Conservation (phyloP, 2,888 invertebrate genomes). For the Pedicia rivosa region DNA sequence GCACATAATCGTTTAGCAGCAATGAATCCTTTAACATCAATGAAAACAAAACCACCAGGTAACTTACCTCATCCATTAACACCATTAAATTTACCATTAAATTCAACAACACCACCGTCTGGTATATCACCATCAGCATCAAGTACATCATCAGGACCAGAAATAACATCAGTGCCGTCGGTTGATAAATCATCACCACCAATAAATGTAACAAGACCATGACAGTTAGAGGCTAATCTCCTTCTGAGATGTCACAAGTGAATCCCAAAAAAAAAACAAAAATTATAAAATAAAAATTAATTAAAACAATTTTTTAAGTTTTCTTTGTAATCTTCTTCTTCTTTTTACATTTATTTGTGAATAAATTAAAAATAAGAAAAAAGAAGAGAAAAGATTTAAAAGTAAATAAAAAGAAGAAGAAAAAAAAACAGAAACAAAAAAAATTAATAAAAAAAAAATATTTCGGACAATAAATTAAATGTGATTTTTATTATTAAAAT, state of each 20-base stretch:
- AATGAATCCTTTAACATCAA: conserved; percentile 26
- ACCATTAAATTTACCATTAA: conserved; percentile 28
- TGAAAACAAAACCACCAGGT: conserved; percentile 26
- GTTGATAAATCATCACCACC: conserved; percentile 20
- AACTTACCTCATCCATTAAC: conserved; percentile 26
- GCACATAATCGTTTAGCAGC: conserved; percentile 29
- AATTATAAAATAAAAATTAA: no score
- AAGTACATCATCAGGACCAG: conserved; percentile 31
- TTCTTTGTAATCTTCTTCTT: no score
- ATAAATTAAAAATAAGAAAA: no score
- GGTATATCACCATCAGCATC: conserved; percentile 37
- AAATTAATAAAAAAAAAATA: conserved; percentile 17
- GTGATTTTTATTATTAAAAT: conserved; percentile 27
- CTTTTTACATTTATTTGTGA: no score
- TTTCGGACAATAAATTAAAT: conserved; percentile 34
- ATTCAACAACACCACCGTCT: conserved; percentile 27
- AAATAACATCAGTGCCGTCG: conserved; percentile 21
- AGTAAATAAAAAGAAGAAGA: no score
- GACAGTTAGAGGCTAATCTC: conserved; percentile 9
- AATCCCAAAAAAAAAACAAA: conserved; percentile 6
- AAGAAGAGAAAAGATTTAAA: no score
- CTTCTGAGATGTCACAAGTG: conserved; percentile 4
- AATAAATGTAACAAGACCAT: conserved; percentile 18
- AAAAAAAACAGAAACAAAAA: no score
- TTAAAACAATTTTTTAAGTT: no score